Base-by-base conservation (phyloP, 2,888 invertebrate genomes). In the Amphipyra tragopoginis region DNA sequence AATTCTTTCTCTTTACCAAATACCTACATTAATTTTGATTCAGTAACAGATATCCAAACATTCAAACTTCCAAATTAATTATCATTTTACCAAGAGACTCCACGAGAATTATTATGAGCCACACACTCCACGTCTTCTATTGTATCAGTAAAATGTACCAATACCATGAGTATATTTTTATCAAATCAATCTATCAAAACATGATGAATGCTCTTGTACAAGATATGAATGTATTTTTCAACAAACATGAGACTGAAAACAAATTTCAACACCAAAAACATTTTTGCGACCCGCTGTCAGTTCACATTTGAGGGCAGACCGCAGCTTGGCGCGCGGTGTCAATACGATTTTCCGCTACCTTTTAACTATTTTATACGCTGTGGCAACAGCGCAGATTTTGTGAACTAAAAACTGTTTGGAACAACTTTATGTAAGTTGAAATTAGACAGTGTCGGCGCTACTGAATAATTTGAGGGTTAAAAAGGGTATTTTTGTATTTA, bases 261-360 rank as follows among this genome's bases (percentile, higher is more conserved):
- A 65, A 58, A 42, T 45, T 14, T 42, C 45, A 8, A 13, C 29
- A 15, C 13, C 44, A 13, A 39, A 66, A 72, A 43, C 49, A 72
- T 57, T 58, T 43, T 49, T 29, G 53, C 29, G 39, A 29, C 29
- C 51, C 58, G 66, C 75, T 64, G 54, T 57, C 62, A 72, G 70
- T 53, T 63, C 56, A 50, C 65, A 49, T 56, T 69, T 80, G 83
- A 66, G 45, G 67, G 76, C 77, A 65, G 52, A 26, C 77, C 77
- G 3, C 21, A 65, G 71, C 54, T 70, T 44, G 63, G 72, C 66
- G 72, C 79, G 66, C 76, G 73, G 82, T 84, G 85, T 86, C 87
- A 85, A 87, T 86, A 81, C 80, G 79, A 82, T 86, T 86, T 84
- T 75, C 70, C 72, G 74, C 74, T 77, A 73, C 80, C 78, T 72